Base-by-base conservation (phyloP, 2,113 vertebrate genomes). In the Platysteira castanea region DNA sequence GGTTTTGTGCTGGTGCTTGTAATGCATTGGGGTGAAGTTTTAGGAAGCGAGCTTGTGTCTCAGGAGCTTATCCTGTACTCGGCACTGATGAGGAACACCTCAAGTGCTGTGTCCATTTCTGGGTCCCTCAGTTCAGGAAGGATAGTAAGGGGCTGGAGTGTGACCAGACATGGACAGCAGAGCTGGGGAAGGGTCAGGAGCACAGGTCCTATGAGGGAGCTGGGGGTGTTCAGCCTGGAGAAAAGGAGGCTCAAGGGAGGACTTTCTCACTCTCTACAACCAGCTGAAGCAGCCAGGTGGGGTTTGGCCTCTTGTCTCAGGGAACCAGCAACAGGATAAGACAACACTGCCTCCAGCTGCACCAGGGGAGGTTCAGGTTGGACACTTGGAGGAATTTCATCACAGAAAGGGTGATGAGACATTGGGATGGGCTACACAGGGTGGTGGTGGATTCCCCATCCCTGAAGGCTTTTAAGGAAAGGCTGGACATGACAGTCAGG, bases 11-110 rank as follows among this genome's bases (percentile, higher is more conserved):
- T 30, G 47, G 8, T 0, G 3, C 17, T 50, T 33, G 10, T 27
- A 19, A 30, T 4, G 15, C 2, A 1, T 4, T 17, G 9, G 46
- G 21, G 14, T 10, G 41, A 24, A 10, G 39, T 53, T 71, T 33
- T n/a, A 17, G 42, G 19, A 35, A 0, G 13, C 1, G 37, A n/a
- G 30, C 11, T 53, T 0, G 0, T 22, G 15, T n/a, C 6, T 35
- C 9, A 18, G 76, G 49, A 35, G 1, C 31, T 54, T 31, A 42
- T 23, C 31, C 39, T 53, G 28, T n/a, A 23, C 37, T 20, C 0
- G 1, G 77, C 6, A 9, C 12, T 37, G 41, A 8, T 31, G 19
- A 22, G 9, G 33, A 7, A 22, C 10, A 8, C 13, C 41, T 47
- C 10, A 10, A 26, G 52, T 15, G 16, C 52, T 47, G 13, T 56